Percentiles rank a stretch among this genome's conserved stretches.
phyloP scores from a whole-genome alignment of 2,888 invertebrate species.

The Megastigmus dorsalis region DNA sequence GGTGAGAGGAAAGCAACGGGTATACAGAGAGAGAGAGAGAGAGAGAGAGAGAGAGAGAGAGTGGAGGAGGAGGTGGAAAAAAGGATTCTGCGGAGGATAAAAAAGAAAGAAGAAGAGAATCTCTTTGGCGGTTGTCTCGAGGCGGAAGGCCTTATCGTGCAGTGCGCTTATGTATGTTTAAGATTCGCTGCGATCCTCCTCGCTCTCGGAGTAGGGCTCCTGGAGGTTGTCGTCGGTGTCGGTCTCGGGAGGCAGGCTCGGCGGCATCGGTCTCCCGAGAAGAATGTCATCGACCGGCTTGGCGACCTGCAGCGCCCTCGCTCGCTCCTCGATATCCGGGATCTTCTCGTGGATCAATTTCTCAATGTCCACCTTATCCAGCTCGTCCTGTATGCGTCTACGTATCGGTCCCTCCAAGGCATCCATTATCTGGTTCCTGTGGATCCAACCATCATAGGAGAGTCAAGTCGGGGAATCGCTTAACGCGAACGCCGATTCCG shows the following conservation, averaged over 20 bases:
- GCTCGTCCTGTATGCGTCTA: constrained; percentile 83
- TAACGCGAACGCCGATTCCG: no score
- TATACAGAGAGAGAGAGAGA: no score
- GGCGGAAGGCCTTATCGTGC: background rate
- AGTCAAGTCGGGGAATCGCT: no score
- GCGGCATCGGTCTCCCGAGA: constrained; percentile 29
- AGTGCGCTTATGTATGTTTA: background rate
- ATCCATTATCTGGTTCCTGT: constrained; percentile 87
- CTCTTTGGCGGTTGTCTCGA: background rate
- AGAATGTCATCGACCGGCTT: constrained; percentile 29
- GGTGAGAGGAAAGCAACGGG: no score
- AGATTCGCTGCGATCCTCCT: constrained; percentile 68
- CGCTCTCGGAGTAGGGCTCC: constrained; percentile 69
- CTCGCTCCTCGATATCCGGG: constrained; percentile 80
- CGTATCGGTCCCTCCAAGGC: constrained; percentile 87
- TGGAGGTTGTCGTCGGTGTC: constrained; percentile 65
- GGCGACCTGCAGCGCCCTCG: constrained; percentile 66
- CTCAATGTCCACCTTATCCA: constrained; percentile 85
- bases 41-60: no score
- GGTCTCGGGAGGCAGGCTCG: constrained; percentile 55
- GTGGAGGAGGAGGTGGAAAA: no score
- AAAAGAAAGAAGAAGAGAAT: no score
- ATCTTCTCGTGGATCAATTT: constrained; percentile 82
- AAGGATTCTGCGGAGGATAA: no score
- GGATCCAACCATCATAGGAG: no score